These are phyloP conservation scores for Ramphastos sulfuratus DNA, from an alignment of 2,113 vertebrate genomes.

Conservation along the genomic window DNA sequence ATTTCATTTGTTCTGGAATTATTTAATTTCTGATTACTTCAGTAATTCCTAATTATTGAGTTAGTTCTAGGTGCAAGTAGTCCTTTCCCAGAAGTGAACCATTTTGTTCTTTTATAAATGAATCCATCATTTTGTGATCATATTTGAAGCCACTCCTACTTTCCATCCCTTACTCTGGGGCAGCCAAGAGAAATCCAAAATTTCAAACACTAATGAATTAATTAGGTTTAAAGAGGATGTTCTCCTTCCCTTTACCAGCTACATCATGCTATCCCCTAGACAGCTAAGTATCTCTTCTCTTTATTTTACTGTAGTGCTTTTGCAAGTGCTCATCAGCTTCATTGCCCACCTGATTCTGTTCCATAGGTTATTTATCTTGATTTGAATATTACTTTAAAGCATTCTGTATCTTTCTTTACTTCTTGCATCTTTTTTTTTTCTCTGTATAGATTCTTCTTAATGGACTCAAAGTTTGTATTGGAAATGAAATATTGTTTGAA, in stretches of 20 bases:
- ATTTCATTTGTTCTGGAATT: neutral
- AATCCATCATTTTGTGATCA: neutral
- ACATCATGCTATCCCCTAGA: neutral
- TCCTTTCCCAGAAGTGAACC: neutral
- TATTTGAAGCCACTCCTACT: neutral
- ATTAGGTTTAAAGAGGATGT: neutral
- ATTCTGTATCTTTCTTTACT: neutral
- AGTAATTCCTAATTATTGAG: neutral
- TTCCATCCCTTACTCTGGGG: neutral
- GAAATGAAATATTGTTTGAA: too few relatives aligned
- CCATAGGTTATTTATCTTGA: neutral
- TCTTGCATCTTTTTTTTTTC: too few relatives aligned
- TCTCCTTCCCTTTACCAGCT: neutral
- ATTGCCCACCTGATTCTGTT: neutral
- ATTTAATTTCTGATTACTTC: neutral
- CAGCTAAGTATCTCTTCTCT: neutral
- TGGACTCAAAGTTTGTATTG: too few relatives aligned
- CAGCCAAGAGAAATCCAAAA: neutral
- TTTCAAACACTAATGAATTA: neutral
- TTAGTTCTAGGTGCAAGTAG: neutral
- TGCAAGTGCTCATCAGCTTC: neutral
- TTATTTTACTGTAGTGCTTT: neutral
- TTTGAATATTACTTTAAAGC: neutral
- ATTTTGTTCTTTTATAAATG: neutral
- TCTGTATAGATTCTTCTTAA: too few relatives aligned